These are phyloP conservation scores for Drosophila leontia DNA, from an alignment of 1,140 invertebrate species.

Conservation along the genomic window DNA sequence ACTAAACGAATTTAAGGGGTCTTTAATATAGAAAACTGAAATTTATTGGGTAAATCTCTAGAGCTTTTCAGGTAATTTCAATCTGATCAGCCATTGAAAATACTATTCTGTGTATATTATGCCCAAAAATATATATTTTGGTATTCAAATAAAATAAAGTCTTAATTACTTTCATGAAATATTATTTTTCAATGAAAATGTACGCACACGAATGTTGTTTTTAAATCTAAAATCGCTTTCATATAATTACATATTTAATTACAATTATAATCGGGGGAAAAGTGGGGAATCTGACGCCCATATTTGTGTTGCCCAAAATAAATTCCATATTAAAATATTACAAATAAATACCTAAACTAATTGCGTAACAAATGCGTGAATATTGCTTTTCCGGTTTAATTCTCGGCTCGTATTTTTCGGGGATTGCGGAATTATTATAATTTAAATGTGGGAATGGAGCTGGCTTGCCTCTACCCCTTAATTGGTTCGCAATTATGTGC, in stretches of 20 bases:
- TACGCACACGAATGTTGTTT: conserved; percentile 8
- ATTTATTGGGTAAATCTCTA: neutral
- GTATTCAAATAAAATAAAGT: conserved; percentile 3
- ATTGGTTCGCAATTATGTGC: conserved; percentile 32
- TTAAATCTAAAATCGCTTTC: conserved; percentile 12
- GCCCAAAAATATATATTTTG: neutral
- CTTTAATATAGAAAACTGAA: too few relatives aligned
- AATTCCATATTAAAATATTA: neutral
- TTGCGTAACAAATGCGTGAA: conserved; percentile 1
- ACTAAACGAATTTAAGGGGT: neutral
- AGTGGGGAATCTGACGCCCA: neutral
- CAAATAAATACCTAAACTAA: conserved; percentile 7
- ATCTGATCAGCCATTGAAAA: neutral
- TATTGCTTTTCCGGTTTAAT: conserved; percentile 10
- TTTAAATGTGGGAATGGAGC: neutral
- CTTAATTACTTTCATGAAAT: neutral
- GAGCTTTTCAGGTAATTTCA: neutral
- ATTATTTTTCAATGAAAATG: neutral
- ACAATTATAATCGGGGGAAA: conserved; percentile 3
- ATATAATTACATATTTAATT: conserved; percentile 41
- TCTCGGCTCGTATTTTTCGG: neutral
- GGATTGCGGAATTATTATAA: conserved; percentile 6
- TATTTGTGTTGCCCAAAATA: neutral
- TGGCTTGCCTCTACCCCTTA: conserved; percentile 12
- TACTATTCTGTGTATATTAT: neutral